A percentile compares a stretch with the other conserved stretches of the same genome.
phyloP scores from a whole-genome alignment of 1,140 invertebrate genomes.

The Neodiprion pinetum region DNA sequence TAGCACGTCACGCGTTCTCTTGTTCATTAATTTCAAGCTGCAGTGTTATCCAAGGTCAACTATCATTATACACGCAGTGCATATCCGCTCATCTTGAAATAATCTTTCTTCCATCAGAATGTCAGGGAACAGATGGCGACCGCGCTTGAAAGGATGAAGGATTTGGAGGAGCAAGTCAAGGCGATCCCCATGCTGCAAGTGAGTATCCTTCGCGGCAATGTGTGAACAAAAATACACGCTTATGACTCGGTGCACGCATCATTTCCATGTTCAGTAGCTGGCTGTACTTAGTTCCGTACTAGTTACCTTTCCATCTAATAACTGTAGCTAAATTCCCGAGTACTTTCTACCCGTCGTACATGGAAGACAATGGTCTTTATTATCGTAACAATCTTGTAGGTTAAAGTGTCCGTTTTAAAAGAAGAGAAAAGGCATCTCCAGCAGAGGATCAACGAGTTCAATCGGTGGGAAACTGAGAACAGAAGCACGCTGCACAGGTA shows the following conservation, averaged over 20 bases:
- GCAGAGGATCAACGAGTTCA: slow-evolving; percentile 62
- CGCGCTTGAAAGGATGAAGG: slow-evolving; percentile 77
- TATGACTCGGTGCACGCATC: background rate
- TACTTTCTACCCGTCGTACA: slow-evolving; percentile 1
- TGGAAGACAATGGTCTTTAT: slow-evolving; percentile 13
- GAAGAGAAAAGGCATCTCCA: slow-evolving; percentile 76
- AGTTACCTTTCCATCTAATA: background rate
- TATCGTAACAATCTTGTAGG: slow-evolving; percentile 51
- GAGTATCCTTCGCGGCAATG: slow-evolving; percentile 25
- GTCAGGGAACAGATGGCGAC: slow-evolving; percentile 80
- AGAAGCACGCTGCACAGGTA: slow-evolving; percentile 51
- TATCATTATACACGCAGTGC: background rate
- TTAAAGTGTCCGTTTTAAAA: slow-evolving; percentile 74
- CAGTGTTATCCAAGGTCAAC: background rate
- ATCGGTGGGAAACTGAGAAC: slow-evolving; percentile 39
- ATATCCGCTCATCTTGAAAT: slow-evolving; percentile 3
- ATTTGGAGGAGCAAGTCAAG: slow-evolving; percentile 86
- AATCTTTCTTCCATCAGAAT: slow-evolving; percentile 50
- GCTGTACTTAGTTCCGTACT: background rate
- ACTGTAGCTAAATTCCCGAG: background rate
- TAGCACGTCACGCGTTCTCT: slow-evolving; percentile 34
- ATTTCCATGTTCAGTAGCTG: slow-evolving; percentile 9
- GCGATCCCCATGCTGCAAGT: slow-evolving; percentile 83
- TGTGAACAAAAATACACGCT: no score
- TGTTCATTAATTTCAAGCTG: no score